phyloP scores from a whole-genome alignment of 1,140 invertebrate species.

The Mylabris phalerata region DNA sequence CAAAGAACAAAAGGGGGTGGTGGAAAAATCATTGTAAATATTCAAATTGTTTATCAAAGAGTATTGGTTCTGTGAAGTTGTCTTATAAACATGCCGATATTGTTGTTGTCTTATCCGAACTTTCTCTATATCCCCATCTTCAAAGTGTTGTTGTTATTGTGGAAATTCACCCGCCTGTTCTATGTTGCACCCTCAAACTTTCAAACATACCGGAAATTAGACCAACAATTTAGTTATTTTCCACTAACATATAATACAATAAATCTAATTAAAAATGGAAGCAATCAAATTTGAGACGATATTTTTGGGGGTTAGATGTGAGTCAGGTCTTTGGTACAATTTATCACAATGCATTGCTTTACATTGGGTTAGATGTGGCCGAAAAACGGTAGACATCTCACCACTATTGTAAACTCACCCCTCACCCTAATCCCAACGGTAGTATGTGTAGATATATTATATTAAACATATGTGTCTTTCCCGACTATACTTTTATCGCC shows the following conservation, averaged over 20 bases:
- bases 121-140: too few species aligned
- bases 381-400: not conserved
- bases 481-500: conserved; percentile 11
- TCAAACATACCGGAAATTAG: too few species aligned
- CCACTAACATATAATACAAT: too few species aligned
- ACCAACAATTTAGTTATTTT: too few species aligned
- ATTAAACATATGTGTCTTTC: conserved; percentile 31
- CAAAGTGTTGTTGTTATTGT: too few species aligned
- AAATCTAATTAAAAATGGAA: too few species aligned
- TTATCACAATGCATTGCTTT: conserved; percentile 22
- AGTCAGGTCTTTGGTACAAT: conserved; percentile 17
- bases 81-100: conserved; percentile 19
- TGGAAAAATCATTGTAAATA: conserved; percentile 13
- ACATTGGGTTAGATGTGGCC: conserved; percentile 14
- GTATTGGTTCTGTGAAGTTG: conserved; percentile 4
- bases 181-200: not conserved
- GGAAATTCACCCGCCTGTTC: conserved; percentile 3
- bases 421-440: not conserved
- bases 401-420: conserved; percentile 10
- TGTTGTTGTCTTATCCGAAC: not conserved
- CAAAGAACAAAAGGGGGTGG: too few species aligned
- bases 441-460: conserved; percentile 2
- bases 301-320: not conserved
- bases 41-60: conserved; percentile 16
- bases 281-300: too few species aligned